phyloP scores from a whole-genome alignment of 2,113 vertebrate genomes.

The Accipiter cooperii region DNA sequence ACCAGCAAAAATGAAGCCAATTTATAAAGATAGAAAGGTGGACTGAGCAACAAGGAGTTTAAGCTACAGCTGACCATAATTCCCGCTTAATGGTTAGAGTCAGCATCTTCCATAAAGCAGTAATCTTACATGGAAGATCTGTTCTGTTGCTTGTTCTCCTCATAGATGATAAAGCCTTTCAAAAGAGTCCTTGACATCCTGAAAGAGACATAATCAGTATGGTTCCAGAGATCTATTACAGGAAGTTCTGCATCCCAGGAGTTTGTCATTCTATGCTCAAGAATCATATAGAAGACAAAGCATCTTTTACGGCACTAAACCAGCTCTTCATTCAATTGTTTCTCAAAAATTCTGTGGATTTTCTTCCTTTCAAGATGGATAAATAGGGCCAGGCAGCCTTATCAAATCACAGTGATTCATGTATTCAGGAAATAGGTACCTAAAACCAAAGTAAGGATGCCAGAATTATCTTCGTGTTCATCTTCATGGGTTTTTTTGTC shows the following conservation, averaged over 20 bases:
- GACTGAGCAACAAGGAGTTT: not conserved
- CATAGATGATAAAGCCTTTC: not conserved
- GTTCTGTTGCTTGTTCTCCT: not conserved
- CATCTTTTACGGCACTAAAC: not conserved
- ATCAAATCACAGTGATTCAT: not conserved
- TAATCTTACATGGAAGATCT: not conserved
- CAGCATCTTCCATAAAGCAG: not conserved
- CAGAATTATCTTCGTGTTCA: not conserved
- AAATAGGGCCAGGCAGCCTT: not conserved
- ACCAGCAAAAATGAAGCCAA: not conserved
- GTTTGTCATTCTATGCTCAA: not conserved
- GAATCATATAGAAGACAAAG: not conserved
- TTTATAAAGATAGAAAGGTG: not conserved
- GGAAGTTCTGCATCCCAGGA: not conserved
- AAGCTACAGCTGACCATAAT: not conserved
- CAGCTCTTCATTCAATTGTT: not conserved
- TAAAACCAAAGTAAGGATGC: not conserved
- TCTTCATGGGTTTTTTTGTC: not conserved
- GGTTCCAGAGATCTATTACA: not conserved
- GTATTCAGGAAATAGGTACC: not conserved
- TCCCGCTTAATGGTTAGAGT: not conserved
- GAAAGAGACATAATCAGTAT: not conserved
- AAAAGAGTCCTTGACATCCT: not conserved
- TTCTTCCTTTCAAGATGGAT: not conserved
- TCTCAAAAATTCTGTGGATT: not conserved